Percentiles rank a stretch among this genome's conserved stretches.
These are phyloP conservation scores for Watsonalla cultraria DNA, from an alignment of 2,888 invertebrate species.

Conservation along the genomic window DNA sequence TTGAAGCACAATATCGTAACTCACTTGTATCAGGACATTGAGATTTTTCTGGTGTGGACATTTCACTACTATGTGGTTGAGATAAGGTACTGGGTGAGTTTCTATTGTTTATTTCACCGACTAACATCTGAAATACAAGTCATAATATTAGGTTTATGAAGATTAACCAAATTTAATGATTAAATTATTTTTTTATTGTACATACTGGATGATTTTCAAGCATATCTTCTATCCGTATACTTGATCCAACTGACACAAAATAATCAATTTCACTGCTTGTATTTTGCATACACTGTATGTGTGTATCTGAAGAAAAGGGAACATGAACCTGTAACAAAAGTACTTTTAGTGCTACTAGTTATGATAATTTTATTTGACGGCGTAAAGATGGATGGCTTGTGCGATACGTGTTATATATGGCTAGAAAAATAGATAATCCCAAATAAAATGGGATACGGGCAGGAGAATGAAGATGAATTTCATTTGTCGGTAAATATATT, in stretches of 20 bases:
- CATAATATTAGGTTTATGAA: neutral
- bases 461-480: no score
- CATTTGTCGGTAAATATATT: no score
- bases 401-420: no score
- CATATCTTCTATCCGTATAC: conserved; percentile 72
- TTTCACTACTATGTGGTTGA: conserved; percentile 62
- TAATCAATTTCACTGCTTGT: conserved; percentile 87
- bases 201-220: conserved; percentile 71
- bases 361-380: no score
- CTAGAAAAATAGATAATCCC: no score
- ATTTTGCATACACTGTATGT: conserved; percentile 86
- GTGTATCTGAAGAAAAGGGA: conserved; percentile 83
- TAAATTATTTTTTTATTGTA: conserved; percentile 11
- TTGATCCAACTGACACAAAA: conserved; percentile 85
- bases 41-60: conserved; percentile 66
- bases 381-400: no score
- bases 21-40: conserved; percentile 55
- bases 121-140: conserved; percentile 54
- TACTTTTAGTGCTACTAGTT: neutral
- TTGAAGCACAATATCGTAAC: neutral
- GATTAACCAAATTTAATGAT: neutral
- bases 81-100: conserved; percentile 59
- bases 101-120: conserved; percentile 64
- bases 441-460: no score
- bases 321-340: conserved; percentile 79